phyloP scores from a whole-genome alignment of 2,888 invertebrate species.

The Parascotia fuliginaria region DNA sequence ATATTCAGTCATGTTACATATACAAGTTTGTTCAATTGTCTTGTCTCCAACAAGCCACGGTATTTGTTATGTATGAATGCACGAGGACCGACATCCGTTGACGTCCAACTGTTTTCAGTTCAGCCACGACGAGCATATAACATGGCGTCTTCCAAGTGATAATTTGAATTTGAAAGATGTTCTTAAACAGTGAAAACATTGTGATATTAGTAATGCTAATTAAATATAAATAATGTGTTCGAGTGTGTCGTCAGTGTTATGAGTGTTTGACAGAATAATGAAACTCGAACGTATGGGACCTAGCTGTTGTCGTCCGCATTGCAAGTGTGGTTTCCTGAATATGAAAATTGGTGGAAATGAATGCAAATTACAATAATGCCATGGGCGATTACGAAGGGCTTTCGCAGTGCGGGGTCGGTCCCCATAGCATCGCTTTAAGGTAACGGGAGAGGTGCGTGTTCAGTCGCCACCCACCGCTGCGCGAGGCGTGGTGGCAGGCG shows the following conservation, averaged over 20 bases:
- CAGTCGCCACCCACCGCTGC: constrained; percentile 80
- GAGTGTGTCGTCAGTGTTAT: constrained; percentile 25
- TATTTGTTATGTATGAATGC: constrained; percentile 74
- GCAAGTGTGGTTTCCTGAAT: constrained; percentile 35
- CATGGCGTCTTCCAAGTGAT: constrained; percentile 60
- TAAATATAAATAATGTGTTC: constrained; percentile 28
- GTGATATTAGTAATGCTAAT: constrained; percentile 48
- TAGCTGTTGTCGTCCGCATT: constrained; percentile 17
- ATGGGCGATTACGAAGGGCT: constrained; percentile 62
- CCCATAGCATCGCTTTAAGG: constrained; percentile 81
- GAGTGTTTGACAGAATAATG: constrained; percentile 27
- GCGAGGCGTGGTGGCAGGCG: constrained; percentile 77
- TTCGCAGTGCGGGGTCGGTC: constrained; percentile 76
- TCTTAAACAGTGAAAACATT: constrained; percentile 54
- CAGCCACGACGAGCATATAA: constrained; percentile 62
- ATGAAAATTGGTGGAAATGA: constrained; percentile 45
- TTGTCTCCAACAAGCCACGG: constrained; percentile 63
- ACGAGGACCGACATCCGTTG: constrained; percentile 71
- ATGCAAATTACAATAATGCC: constrained; percentile 57
- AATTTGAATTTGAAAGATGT: constrained; percentile 64
- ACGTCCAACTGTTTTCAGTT: constrained; percentile 78
- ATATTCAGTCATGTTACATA: constrained; percentile 62
- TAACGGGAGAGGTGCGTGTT: constrained; percentile 83
- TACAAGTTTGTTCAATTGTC: constrained; percentile 68
- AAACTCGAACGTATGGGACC: constrained; percentile 20